Percentiles rank a stretch among this genome's conserved stretches.
Conservation (phyloP, 1,140 invertebrate species). For the Sesamia nonagrioides region DNA sequence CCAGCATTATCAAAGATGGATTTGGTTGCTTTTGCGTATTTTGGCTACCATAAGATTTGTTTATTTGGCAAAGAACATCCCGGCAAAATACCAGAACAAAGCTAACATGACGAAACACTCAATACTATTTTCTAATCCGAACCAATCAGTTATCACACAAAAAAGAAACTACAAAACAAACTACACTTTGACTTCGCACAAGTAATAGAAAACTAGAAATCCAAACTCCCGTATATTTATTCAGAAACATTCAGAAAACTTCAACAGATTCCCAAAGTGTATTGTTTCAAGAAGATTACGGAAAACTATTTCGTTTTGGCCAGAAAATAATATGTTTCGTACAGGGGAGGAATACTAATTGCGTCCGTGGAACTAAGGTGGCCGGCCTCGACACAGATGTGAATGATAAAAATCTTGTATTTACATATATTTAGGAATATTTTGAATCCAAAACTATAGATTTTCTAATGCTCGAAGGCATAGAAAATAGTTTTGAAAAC, state of each 20-base stretch:
- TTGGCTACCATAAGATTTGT: not conserved
- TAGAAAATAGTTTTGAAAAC: not conserved
- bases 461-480: not conserved
- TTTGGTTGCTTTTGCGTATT: not conserved
- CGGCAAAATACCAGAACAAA: not conserved
- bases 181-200: not conserved
- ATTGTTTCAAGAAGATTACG: constrained; percentile 53
- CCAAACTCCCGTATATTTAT: constrained; percentile 15
- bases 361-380: constrained; percentile 2
- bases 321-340: constrained; percentile 41
- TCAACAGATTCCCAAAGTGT: constrained; percentile 46
- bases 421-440: not conserved
- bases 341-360: constrained; percentile 48
- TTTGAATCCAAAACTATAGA: not conserved
- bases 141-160: not conserved
- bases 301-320: constrained; percentile 44
- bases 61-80: not conserved
- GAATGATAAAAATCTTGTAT: constrained; percentile 18
- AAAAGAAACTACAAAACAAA: constrained; percentile 1
- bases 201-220: constrained; percentile 35
- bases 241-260: constrained; percentile 22
- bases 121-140: not conserved
- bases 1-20: no score
- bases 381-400: constrained; percentile 31
- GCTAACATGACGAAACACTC: not conserved